phyloP scores from a whole-genome alignment of 2,888 invertebrate genomes.

The Bellardia bayeri region DNA sequence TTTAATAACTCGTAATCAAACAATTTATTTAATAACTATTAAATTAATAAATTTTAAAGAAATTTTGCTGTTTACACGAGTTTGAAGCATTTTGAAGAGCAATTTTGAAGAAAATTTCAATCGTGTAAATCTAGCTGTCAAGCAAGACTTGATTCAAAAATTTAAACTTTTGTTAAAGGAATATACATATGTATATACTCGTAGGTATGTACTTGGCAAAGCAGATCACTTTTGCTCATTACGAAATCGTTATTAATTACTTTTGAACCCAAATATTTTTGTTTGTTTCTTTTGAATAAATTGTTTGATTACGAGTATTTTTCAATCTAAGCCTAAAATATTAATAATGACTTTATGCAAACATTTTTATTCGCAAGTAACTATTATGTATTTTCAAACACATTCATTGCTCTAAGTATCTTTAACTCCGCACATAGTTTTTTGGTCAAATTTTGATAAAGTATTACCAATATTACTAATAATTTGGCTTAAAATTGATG shows the following conservation, averaged over 20 bases:
- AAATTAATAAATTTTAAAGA: too few relatives aligned
- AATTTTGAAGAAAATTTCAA: too few relatives aligned
- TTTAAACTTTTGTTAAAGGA: too few relatives aligned
- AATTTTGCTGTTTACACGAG: too few relatives aligned
- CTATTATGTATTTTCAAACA: background rate
- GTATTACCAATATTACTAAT: constrained; percentile 70
- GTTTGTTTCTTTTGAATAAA: background rate
- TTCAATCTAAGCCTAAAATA: constrained; percentile 16
- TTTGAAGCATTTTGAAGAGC: too few relatives aligned
- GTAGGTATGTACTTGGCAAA: too few relatives aligned
- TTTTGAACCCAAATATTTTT: background rate
- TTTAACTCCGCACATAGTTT: constrained; percentile 16
- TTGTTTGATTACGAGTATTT: background rate
- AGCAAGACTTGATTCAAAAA: too few relatives aligned
- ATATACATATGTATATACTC: too few relatives aligned
- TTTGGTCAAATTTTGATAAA: constrained; percentile 45
- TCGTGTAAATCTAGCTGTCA: too few relatives aligned
- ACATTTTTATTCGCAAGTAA: background rate
- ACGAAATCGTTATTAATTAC: constrained; percentile 17
- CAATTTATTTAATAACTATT: too few relatives aligned
- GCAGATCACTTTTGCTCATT: background rate
- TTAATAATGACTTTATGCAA: constrained; percentile 3
- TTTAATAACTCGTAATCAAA: too few relatives aligned
- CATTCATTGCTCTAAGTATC: background rate
- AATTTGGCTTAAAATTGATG: constrained; percentile 72